Evolutionary conservation across 2,888 invertebrate genomes (phyloP).

Genomic region (Metalampra italica): DNA sequence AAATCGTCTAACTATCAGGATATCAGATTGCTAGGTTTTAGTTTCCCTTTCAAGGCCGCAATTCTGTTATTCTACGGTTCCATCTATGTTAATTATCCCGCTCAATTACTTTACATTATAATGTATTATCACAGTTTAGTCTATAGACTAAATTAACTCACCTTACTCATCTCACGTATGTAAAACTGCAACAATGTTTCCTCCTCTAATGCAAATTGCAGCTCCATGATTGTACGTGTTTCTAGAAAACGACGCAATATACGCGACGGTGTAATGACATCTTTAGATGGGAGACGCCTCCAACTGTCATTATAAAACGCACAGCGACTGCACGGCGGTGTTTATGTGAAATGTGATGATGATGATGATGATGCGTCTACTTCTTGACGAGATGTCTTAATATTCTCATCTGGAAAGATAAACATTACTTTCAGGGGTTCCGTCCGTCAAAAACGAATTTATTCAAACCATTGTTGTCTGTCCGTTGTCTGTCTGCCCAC

Average conservation of each 20-base stretch:
- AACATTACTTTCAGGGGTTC: not conserved
- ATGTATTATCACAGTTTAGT: no score
- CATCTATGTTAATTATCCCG: no score
- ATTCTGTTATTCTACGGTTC: no score
- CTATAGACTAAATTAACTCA: no score
- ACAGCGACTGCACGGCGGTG: conserved; percentile 48
- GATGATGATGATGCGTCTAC: conserved; percentile 37
- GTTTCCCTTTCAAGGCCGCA: no score
- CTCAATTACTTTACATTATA: no score
- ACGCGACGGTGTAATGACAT: conserved; percentile 61
- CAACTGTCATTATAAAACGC: conserved; percentile 60
- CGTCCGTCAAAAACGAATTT: no score
- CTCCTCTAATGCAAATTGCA: not conserved
- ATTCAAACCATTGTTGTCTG: no score
- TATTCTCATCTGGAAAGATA: conserved; percentile 19
- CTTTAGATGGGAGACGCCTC: conserved; percentile 50
- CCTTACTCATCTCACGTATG: no score
- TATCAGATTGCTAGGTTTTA: no score
- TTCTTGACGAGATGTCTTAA: conserved; percentile 34
- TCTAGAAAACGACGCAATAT: conserved; percentile 62
- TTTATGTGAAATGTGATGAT: conserved; percentile 43
- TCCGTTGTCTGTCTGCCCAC: no score
- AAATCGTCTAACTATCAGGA: no score
- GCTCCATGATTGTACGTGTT: conserved; percentile 34
- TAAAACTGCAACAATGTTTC: not conserved